Percentiles rank a stretch among this genome's conserved stretches.
These are phyloP conservation scores for Lysiphlebus fabarum DNA, from an alignment of 1,140 invertebrate species.

Conservation along the genomic window DNA sequence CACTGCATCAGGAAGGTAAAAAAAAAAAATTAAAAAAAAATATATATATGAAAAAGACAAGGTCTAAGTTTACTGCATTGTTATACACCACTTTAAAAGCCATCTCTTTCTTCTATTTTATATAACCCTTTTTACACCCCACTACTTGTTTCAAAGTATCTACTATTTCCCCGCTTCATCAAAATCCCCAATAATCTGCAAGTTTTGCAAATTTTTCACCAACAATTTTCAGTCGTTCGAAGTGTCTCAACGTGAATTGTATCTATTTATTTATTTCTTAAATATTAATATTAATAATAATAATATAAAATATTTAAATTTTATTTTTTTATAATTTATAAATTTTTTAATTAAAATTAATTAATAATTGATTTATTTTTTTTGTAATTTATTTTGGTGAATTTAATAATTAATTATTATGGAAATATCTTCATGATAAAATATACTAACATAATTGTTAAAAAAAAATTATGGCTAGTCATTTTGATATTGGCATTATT, in stretches of 20 bases:
- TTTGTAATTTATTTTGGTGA: slow-evolving; percentile 1
- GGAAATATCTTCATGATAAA: slow-evolving; percentile 17
- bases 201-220: slow-evolving; percentile 51
- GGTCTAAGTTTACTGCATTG: no score
- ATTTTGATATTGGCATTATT: slow-evolving; percentile 32
- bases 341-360: no score
- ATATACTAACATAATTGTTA: slow-evolving; percentile 37
- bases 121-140: not conserved
- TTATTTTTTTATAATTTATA: no score
- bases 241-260: slow-evolving; percentile 36
- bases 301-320: no score
- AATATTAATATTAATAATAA: no score
- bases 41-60: no score
- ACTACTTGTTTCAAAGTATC: slow-evolving; percentile 23
- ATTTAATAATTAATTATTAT: not conserved
- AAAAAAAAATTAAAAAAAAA: no score
- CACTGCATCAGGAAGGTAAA: no score
- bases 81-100: slow-evolving; percentile 3
- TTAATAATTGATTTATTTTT: slow-evolving; percentile 3
- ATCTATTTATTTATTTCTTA: slow-evolving; percentile 8
- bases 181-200: slow-evolving; percentile 36
- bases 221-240: slow-evolving; percentile 47
- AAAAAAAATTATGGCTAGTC: slow-evolving; percentile 33
- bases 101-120: not conserved
- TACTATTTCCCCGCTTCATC: slow-evolving; percentile 19